These are phyloP conservation scores for Mycogona germanica DNA, from an alignment of 2,888 invertebrate genomes.

Conservation along the genomic window DNA sequence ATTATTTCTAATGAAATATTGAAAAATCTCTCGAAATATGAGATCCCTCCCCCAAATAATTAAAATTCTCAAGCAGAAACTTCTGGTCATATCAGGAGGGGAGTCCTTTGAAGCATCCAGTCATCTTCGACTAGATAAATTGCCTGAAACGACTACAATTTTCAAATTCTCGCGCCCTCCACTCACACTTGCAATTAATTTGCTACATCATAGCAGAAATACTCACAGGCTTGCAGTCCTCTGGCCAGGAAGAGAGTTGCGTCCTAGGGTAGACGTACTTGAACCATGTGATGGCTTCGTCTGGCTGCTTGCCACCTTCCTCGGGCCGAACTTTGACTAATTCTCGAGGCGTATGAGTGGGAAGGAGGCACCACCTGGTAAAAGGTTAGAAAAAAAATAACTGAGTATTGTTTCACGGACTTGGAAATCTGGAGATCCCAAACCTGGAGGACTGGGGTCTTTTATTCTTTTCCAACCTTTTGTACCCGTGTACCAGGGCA, in stretches of 20 bases:
- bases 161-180: too few relatives aligned
- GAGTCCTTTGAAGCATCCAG: not conserved
- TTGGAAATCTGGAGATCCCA: not conserved
- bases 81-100: not conserved
- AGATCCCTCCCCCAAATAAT: not conserved
- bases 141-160: too few relatives aligned
- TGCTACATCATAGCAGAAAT: not conserved
- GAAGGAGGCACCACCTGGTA: conserved; percentile 90
- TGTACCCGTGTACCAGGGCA: conserved; percentile 85
- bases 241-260: conserved; percentile 76
- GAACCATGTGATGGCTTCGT: conserved; percentile 99
- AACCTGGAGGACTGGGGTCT: not conserved
- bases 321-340: conserved; percentile 81
- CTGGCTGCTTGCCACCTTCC: conserved; percentile 93
- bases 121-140: too few relatives aligned
- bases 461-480: conserved; percentile 39
- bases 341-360: conserved; percentile 91
- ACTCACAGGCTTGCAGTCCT: conserved; percentile 69
- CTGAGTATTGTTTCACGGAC: too few relatives aligned
- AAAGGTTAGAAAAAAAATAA: not conserved
- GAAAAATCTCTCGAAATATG: not conserved
- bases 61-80: not conserved
- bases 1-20: not conserved
- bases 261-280: conserved; percentile 88
- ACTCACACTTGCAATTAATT: not conserved